phyloP scores from a whole-genome alignment of 2,888 invertebrate genomes.

The Campopleginae sp. region DNA sequence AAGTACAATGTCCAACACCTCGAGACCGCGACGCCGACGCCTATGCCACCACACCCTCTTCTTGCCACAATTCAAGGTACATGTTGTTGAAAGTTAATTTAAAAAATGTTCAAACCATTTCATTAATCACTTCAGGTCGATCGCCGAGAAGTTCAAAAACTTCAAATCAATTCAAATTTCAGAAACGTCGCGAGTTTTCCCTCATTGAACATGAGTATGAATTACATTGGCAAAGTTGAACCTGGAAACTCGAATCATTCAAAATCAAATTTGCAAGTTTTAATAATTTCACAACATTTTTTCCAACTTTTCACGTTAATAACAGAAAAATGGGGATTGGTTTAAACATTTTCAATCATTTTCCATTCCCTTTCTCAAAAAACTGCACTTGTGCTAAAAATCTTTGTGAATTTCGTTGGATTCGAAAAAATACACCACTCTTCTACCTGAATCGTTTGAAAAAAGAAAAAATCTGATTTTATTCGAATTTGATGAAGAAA shows the following conservation, averaged over 20 bases:
- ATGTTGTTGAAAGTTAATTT: slow-evolving; percentile 54
- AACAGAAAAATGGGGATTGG: background rate
- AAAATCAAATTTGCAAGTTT: background rate
- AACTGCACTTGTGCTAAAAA: background rate
- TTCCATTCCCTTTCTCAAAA: background rate
- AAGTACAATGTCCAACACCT: slow-evolving; percentile 74
- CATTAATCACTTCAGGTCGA: background rate
- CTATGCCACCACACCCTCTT: slow-evolving; percentile 81
- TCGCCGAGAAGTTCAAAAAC: background rate
- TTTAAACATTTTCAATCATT: background rate
- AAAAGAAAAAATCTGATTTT: background rate
- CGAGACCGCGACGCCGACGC: slow-evolving; percentile 76
- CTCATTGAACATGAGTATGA: background rate
- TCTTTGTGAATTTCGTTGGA: background rate
- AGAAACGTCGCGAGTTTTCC: background rate
- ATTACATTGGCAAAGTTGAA: background rate
- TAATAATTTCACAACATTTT: background rate
- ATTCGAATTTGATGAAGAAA: background rate
- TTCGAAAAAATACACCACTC: background rate
- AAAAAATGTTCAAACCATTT: background rate
- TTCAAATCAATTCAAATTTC: background rate
- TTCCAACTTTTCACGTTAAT: background rate
- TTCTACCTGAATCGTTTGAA: background rate
- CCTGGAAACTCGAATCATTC: background rate
- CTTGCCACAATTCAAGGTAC: slow-evolving; percentile 81